Evolutionary conservation across 2,797 vertebrate species (phyloP).

Genomic region (Fundulus diaphanus): DNA sequence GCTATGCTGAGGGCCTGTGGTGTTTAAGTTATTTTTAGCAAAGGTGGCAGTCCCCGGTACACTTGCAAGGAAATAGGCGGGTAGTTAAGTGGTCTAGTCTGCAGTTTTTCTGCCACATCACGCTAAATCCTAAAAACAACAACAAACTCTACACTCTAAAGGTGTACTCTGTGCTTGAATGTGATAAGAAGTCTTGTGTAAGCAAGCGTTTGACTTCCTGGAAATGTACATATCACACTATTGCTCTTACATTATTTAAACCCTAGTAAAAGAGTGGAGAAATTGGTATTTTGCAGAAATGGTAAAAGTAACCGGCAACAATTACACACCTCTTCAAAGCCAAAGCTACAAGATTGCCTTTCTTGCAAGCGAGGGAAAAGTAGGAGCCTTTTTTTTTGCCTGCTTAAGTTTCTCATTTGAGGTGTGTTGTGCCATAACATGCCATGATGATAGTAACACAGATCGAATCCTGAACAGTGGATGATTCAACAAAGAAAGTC

Average conservation of each 20-base stretch:
- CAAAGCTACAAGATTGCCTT: no score
- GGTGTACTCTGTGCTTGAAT: neutral
- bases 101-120: neutral
- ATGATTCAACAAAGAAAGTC: no score
- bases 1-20: neutral
- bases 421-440: no score
- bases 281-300: neutral
- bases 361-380: no score
- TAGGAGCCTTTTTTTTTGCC: no score
- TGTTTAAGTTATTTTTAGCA: neutral
- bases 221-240: neutral
- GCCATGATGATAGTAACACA: no score
- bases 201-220: neutral
- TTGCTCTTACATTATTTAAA: neutral
- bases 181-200: neutral
- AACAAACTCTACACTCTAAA: neutral
- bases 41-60: neutral
- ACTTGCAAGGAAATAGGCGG: neutral
- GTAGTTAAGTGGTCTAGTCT: neutral
- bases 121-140: neutral
- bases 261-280: neutral
- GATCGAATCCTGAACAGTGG: no score
- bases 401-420: no score
- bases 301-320: constrained; percentile 5
- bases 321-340: constrained; percentile 3